Evolutionary conservation across 2,113 vertebrate species (phyloP), one percentile per base, ranked within the genome.

Genomic region (Numida meleagris): DNA sequence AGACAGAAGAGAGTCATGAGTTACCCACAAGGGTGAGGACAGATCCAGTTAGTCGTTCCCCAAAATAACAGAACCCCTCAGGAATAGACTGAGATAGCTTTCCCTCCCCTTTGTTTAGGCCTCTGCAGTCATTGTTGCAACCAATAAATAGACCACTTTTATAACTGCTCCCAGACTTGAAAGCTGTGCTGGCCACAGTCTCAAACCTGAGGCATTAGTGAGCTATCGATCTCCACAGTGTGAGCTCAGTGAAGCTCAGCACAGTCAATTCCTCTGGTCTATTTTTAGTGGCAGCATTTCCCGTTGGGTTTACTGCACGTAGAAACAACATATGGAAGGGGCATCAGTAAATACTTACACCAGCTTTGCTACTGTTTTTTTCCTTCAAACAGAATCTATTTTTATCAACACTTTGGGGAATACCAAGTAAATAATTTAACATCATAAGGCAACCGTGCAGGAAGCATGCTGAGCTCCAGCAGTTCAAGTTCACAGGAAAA

Each of bases 231-330:
- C 93, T 14, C 14, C 29, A 16, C n/a, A 55, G 7, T 24, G 67
- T 40, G n/a, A 11, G 1, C 24, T 25, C 65, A 38, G 31, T 12
- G n/a, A 74, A 71, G 67, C 67, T 63, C 85, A 46, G 85, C 61
- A 81, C 50, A 78, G 88, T 90, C 94, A 90, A 93, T 93, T 88
- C 57, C 79, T 86, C 43, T 46, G 14, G 24, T 25, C 90, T 89
- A 90, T 93, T 95, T 95, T 96, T 82, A 88, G 91, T 14, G 25
- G 45, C 57, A 31, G 50, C 46, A 85, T 79, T 93, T 91, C 91
- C 89, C 92, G n/a, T 8, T 59, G 45, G 68, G 14, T 80, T 78
- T 53, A n/a, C 25, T 74, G 89, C 51, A 81, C 31, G 59, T 55
- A 55, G 42, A 24, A 88, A 78, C 29, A 46, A 59, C 61, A 86